phyloP scores from a whole-genome alignment of 1,140 invertebrate species.

The Chironomus tepperi region DNA sequence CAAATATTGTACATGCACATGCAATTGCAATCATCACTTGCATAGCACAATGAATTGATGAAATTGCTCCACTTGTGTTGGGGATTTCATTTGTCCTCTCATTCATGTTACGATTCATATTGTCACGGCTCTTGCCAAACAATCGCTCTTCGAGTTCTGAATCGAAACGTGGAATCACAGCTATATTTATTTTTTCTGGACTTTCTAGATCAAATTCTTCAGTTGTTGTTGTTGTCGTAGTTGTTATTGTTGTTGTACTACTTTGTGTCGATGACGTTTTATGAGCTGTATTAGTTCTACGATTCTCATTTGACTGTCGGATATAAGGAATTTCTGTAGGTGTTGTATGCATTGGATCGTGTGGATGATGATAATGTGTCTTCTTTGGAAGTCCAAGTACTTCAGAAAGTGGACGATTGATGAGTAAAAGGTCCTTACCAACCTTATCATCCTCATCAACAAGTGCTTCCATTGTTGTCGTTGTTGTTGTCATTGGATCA shows the following conservation, averaged over 20 bases:
- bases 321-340: background rate
- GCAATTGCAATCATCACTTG: slow-evolving; percentile 41
- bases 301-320: background rate
- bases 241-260: background rate
- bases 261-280: slow-evolving; percentile 10
- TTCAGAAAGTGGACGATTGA: slow-evolving; percentile 39
- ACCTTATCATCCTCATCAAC: slow-evolving; percentile 30
- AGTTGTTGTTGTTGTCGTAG: slow-evolving; percentile 29
- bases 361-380: slow-evolving; percentile 16
- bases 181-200: slow-evolving; percentile 38
- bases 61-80: slow-evolving; percentile 35
- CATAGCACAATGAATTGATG: slow-evolving; percentile 40
- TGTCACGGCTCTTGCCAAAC: slow-evolving; percentile 7
- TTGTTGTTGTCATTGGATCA: slow-evolving; percentile 27
- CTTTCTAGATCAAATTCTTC: slow-evolving; percentile 31
- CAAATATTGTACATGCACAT: slow-evolving; percentile 38
- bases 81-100: slow-evolving; percentile 31
- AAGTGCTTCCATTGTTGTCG: background rate
- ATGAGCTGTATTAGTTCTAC: background rate
- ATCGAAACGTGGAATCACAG: slow-evolving; percentile 39
- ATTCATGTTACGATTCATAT: slow-evolving; percentile 22
- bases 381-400: slow-evolving; percentile 31
- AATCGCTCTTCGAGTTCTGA: slow-evolving; percentile 21
- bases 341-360: background rate
- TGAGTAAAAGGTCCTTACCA: slow-evolving; percentile 38